Base-by-base conservation (phyloP, 2,797 vertebrate species). In the Myoxocephalus aenaeus region DNA sequence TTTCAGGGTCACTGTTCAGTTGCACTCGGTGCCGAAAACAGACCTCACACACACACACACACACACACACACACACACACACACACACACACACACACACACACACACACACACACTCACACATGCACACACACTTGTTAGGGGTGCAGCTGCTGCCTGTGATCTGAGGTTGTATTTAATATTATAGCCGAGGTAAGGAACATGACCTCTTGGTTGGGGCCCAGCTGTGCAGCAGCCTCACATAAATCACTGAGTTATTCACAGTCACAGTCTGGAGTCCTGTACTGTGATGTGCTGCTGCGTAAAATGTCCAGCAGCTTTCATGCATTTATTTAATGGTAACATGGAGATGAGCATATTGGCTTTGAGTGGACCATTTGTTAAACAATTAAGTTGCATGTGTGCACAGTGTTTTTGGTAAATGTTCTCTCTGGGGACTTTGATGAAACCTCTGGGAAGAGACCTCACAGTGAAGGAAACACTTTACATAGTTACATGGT, bases 161-260 rank as follows among this genome's bases (percentile, higher is more conserved):
- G 44, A 58, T 62, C 56, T 12, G 32, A 32, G 59, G 25, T 64
- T 42, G 58, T 62, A 1, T 59, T 56, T 63, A 9, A 27, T 65
- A 56, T 61, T 32, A 36, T 56, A 48, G 27, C 18, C 22, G 3
- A 46, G 15, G 53, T 63, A 3, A 57, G 64, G 62, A 59, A 40
- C 70, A n/a, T n/a, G 70, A 71, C 61, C 73, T 62, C 13, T 17
- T 5, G 29, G 36, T 65, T 8, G 14, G 65, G 65, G 25, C n/a
- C 34, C 77, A 80, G 78, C 78, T 77, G 78, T 54, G 66, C 73
- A 38, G 50, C 56, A 18, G 65, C 73, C 0, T 32, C 50, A 38
- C 69, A 67, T 65, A 62, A 50, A 73, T 77, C 69, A 65, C 14
- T 1, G 17, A 29, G 40, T 75, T 42, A 32, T 57, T 79, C 50